Base-by-base conservation (phyloP, 53 echinoderm and acorn worm species). In the Holothuria leucospilota region DNA sequence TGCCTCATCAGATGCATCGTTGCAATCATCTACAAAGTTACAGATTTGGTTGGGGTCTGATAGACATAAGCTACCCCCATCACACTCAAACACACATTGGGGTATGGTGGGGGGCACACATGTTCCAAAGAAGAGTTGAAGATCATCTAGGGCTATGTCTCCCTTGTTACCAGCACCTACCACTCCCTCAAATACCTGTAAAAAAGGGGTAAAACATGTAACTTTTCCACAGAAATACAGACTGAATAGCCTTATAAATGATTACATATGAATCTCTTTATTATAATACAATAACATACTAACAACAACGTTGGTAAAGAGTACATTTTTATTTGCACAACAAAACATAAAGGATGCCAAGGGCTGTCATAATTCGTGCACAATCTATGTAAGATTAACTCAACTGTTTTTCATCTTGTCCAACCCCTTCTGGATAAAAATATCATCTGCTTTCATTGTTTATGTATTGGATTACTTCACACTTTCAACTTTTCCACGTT, bases 141-240 rank as follows among this genome's bases (percentile, higher is more conserved):
- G 77, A 77, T 96, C 96, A 70, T 96, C 96, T 6, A 96, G 77
- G 64, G 93, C 96, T 18, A 96, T 91, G 88, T 96, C 96, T 53
- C 96, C 94, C 24, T 69, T 49, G 66, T 92, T 89, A 29, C 87
- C 82, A 15, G 77, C 52, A 25, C 94, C 90, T 18, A 96, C 75
- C 78, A 81, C 59, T 15, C 91, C 96, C 68, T 91, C 93, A 88
- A 96, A 96, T 46, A 96, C 87, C 77, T 77, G 77, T 20, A 1
- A 25, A 18, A 29, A 68, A 18, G n/a, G n/a, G 34, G 34, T 34
- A 34, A 2, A 34, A 34, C 1, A 34, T 34, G 34, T 56, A 29
- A 53, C n/a, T 20, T 16, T 24, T 20, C 13, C 51, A 15, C 20
- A 15, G 21, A 3, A 59, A 81, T 53, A 59, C 39, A 59, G 8